Conservation (phyloP, 1,140 invertebrate genomes). For the Listronotus oregonensis region DNA sequence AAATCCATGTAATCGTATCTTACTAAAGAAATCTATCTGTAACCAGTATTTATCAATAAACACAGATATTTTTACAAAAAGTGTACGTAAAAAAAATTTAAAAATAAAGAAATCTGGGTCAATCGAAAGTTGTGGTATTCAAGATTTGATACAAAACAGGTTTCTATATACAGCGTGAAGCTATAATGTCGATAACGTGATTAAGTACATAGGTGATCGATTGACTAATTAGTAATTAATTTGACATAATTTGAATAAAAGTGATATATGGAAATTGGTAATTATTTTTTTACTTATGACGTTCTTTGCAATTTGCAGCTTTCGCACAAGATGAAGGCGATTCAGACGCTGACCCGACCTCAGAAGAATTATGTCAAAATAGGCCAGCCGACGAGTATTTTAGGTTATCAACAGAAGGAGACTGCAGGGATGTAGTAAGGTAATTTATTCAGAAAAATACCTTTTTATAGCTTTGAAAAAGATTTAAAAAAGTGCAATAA, state of each 20-base stretch:
- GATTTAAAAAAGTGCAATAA: too few relatives aligned
- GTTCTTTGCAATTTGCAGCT: too few relatives aligned
- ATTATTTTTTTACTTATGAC: too few relatives aligned
- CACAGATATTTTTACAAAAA: too few relatives aligned
- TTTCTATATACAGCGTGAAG: conserved; percentile 30
- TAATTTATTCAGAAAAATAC: conserved; percentile 60
- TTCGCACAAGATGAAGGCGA: conserved; percentile 67
- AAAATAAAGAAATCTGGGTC: conserved; percentile 39
- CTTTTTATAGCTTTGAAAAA: too few relatives aligned
- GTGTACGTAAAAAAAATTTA: conserved; percentile 7
- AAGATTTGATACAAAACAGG: conserved; percentile 37
- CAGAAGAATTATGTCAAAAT: conserved; percentile 84
- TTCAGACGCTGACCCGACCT: conserved; percentile 69
- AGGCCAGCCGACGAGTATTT: conserved; percentile 89
- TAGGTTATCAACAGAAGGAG: conserved; percentile 79
- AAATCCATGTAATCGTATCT: too few relatives aligned
- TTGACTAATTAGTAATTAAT: too few relatives aligned
- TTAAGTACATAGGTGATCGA: too few relatives aligned
- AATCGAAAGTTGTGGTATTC: conserved; percentile 36
- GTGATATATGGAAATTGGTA: too few relatives aligned
- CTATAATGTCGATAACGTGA: background rate
- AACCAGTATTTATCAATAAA: background rate
- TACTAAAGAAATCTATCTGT: background rate
- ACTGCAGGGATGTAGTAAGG: conserved; percentile 92
- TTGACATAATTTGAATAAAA: background rate